Conservation (phyloP, 2,113 vertebrate genomes). For the Notarius lentiginosus region DNA sequence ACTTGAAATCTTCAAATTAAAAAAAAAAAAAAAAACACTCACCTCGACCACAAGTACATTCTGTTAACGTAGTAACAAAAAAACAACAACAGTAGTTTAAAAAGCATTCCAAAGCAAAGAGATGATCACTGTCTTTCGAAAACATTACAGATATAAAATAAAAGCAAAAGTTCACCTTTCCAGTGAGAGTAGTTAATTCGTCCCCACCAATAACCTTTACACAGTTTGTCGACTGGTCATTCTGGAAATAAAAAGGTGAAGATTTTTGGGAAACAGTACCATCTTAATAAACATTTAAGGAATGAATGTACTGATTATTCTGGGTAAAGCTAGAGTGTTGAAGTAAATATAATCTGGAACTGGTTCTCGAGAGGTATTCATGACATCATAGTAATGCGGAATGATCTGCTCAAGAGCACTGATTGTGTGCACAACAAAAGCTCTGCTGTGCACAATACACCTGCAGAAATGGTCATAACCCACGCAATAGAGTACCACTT, state of each 20-base stretch:
- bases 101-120: not conserved
- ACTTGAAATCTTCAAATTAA: no score
- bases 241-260: constrained; percentile 62
- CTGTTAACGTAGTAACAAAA: constrained; percentile 60
- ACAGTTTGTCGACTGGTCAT: constrained; percentile 72
- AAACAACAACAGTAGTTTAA: not conserved
- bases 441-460: not conserved
- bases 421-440: not conserved
- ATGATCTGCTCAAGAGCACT: not conserved
- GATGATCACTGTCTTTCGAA: not conserved
- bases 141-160: not conserved
- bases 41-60: constrained; percentile 88
- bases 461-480: not conserved
- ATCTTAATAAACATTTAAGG: not conserved
- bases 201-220: constrained; percentile 79
- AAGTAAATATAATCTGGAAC: not conserved
- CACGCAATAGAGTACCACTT: not conserved
- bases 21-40: constrained; percentile 50
- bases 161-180: constrained; percentile 70
- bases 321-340: not conserved
- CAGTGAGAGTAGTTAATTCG: constrained; percentile 73
- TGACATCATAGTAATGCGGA: not conserved
- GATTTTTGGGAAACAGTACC: not conserved
- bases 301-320: not conserved
- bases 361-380: not conserved